A percentile compares a stretch with the other conserved stretches of the same genome.
Evolutionary conservation across 2,888 invertebrate genomes (phyloP).

Genomic region (Phrixothrix hirtus): DNA sequence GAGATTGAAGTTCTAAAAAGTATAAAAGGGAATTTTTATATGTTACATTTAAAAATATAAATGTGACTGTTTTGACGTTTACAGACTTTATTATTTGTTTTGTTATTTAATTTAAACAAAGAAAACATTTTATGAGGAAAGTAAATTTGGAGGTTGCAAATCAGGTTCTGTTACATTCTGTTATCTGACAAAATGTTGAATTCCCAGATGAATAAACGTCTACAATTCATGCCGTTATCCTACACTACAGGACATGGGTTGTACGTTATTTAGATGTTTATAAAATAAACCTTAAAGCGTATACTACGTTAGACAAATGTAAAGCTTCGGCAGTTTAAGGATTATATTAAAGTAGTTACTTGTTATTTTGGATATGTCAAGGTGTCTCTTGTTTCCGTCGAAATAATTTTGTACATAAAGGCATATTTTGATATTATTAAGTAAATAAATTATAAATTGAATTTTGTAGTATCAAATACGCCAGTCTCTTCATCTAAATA

Average conservation of each 20-base stretch:
- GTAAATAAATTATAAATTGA: too few species aligned
- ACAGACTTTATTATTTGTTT: too few species aligned
- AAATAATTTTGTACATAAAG: too few species aligned
- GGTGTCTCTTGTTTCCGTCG: not conserved
- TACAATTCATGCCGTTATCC: constrained; percentile 11
- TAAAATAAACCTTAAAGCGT: constrained; percentile 5
- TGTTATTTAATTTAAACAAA: too few species aligned
- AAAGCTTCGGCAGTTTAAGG: constrained; percentile 4
- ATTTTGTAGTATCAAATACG: too few species aligned
- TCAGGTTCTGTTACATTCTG: not conserved
- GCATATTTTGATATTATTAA: too few species aligned
- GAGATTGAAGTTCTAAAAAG: not conserved
- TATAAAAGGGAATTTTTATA: too few species aligned
- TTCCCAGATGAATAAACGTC: constrained; percentile 11
- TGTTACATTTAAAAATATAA: too few species aligned
- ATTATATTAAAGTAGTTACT: constrained; percentile 1
- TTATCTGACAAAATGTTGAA: constrained; percentile 7
- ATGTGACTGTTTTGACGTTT: too few species aligned
- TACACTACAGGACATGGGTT: constrained; percentile 5
- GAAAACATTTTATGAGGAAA: too few species aligned
- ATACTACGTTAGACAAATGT: constrained; percentile 2
- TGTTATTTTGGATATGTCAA: not conserved
- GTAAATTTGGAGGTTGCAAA: not conserved
- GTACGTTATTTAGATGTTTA: constrained; percentile 11
- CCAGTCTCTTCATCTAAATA: too few species aligned